Evolutionary conservation across 1,140 invertebrate species (phyloP), one percentile per base, ranked within the genome.

Genomic region (Drosophila pandora): DNA sequence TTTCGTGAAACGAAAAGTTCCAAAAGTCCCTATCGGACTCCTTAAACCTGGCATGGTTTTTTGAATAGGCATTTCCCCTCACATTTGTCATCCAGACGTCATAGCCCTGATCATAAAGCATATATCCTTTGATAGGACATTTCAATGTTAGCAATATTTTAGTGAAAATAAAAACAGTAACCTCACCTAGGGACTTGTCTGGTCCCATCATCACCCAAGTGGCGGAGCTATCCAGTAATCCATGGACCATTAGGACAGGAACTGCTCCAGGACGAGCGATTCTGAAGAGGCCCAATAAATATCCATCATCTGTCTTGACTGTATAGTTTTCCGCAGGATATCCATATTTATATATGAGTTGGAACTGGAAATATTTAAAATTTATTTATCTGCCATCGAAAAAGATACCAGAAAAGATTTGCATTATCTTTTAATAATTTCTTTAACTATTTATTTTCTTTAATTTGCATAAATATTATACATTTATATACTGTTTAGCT

Each of bases 221-320:
- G 28, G 93, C 92, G 2, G 93, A 93, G 7, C 93, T 93, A 23
- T 93, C 93, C 32, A 94, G 76, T 0, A 95, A 90, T 0, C 95
- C 95, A 71, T 95, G 95, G 63, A 95, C 94, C 2, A 96, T 81
- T 22, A 94, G 93, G 0, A 95, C 93, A 0, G 93, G 92, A 3
- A 59, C 87, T 2, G 77, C 88, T 6, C 83, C 90, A 2, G 72
- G 70, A 13, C 77, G 57, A 0, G 94, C 94, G 25, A 96, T 94
- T 75, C 95, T 91, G 81, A 95, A 95, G 67, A 96, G 79, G 61
- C 94, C 93, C 39, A 96, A 83, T 43, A 95, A 93, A 78, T 96
- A 96, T 22, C 94, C 94, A 85, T 96, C 95, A 68, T 94, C 93
- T 0, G 95, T 95, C 13, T 93, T 92, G 2, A 95, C 93, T 2